A percentile compares a stretch with the other conserved stretches of the same genome.
These are phyloP conservation scores for Falcaria lacertinaria DNA, from an alignment of 2,888 invertebrate genomes.

Conservation along the genomic window DNA sequence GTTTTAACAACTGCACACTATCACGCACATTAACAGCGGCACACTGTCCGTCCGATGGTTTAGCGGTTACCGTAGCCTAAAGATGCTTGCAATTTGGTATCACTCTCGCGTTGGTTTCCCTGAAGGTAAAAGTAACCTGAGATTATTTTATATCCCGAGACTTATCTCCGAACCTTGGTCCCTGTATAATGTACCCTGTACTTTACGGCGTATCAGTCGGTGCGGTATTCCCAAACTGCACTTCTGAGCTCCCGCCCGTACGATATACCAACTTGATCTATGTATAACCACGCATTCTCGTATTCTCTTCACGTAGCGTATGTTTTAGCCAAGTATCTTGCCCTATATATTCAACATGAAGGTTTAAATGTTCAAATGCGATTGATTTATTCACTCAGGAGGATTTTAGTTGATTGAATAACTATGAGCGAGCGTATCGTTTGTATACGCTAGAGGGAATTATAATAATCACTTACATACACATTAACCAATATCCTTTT, in stretches of 20 bases:
- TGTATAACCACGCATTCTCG: conserved; percentile 27
- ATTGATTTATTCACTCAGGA: neutral
- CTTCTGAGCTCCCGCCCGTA: conserved; percentile 66
- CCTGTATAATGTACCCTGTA: conserved; percentile 40
- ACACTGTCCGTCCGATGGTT: too few relatives aligned
- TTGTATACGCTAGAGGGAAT: too few relatives aligned
- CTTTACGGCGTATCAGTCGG: conserved; percentile 76
- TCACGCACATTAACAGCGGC: too few relatives aligned
- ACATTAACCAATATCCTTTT: too few relatives aligned
- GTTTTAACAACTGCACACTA: too few relatives aligned
- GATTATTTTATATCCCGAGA: conserved; percentile 19
- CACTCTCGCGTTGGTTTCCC: too few relatives aligned
- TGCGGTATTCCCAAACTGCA: conserved; percentile 79
- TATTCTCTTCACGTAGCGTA: conserved; percentile 59
- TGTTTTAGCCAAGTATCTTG: conserved; percentile 52
- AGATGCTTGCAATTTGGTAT: too few relatives aligned
- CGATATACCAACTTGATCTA: conserved; percentile 34
- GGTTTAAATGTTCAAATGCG: conserved; percentile 3
- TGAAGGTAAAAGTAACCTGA: too few relatives aligned
- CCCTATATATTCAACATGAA: conserved; percentile 31
- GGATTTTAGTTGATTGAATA: conserved; percentile 1
- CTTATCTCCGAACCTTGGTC: conserved; percentile 16
- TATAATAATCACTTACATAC: too few relatives aligned
- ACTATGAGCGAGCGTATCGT: neutral
- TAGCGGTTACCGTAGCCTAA: too few relatives aligned